Base-by-base conservation (phyloP, 2,113 vertebrate species). In the Muntiacus reevesi region DNA sequence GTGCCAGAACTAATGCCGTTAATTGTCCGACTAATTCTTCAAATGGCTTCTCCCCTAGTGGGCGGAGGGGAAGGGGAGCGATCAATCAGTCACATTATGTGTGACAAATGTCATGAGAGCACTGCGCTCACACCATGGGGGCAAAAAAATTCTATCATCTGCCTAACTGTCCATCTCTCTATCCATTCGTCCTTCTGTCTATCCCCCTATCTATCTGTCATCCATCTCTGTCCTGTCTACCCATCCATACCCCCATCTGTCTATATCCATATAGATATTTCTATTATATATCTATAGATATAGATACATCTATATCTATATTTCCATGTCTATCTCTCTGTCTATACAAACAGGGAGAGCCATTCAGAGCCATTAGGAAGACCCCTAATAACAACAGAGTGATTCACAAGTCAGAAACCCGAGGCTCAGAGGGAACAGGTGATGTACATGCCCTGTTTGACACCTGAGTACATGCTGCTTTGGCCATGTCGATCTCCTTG, bases 401-500 rank as follows among this genome's bases (percentile, higher is more conserved):
- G 30, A 59, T 43, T 28, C 27, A 6, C 11, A 54, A 45, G 30
- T 16, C 19, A 36, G 91, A 74, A 47, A 13, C 12, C 21, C 0
- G 14, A 62, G 54, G 28, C 30, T 55, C 7, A 28, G 45, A 50
- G 16, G 45, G 28, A 12, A 15, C 13, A 86, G 25, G 87, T n/a
- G 19, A 4, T 43, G 2, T 2, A 2, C 1, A 6, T 19, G 8
- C 50, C 47, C 40, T 28, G 71, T n/a, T 25, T 27, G n/a, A 74
- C 45, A 12, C 36, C 55, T 28, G 40, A 78, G 54, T 11, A 43
- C 43, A 1, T 1, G 45, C 17, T 4, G 21, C 78, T 21, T 83
- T 10, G 9, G 23, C 14, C 5, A 0, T 6, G 8, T 21, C 3
- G 2, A 8, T 11, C 67, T 55, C 5, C 55, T 28, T 23, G 28